Conservation (phyloP, 2,888 invertebrate genomes). For the Hirudinaria manillensis region DNA sequence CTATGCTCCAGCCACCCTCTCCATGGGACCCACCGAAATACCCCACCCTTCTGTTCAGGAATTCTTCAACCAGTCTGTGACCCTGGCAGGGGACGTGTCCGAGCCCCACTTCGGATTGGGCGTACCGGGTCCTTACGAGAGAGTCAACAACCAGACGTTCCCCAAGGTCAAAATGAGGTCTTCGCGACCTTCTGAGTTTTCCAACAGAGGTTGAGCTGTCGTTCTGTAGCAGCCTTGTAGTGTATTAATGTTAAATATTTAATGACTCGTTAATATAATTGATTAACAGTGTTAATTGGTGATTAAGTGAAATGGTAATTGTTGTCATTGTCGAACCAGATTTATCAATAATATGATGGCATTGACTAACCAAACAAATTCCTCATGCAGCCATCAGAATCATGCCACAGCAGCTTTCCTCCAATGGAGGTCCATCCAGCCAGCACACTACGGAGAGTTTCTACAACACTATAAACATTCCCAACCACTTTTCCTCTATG, state of each 20-base stretch:
- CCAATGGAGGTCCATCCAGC: not conserved
- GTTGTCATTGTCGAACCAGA: no score
- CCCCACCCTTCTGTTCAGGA: conserved; percentile 4
- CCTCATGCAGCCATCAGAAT: not conserved
- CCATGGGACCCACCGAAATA: not conserved
- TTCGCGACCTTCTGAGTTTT: not conserved
- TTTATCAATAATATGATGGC: no score
- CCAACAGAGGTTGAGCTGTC: not conserved
- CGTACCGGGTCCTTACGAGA: not conserved
- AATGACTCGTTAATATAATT: no score
- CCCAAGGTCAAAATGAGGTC: conserved; percentile 8
- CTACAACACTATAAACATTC: conserved; percentile 18
- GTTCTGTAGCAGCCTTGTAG: no score
- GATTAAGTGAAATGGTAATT: no score
- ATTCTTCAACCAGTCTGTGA: not conserved
- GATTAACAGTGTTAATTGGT: no score
- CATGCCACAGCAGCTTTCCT: not conserved
- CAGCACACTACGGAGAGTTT: not conserved
- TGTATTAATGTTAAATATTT: no score
- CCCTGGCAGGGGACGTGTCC: not conserved
- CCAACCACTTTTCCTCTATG: conserved; percentile 10
- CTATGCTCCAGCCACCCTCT: not conserved
- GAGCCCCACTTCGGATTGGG: no score
- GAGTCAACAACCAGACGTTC: not conserved
- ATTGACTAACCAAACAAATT: no score